These are phyloP conservation scores for Acomys russatus DNA, from an alignment of 2,797 vertebrate genomes.

Conservation along the genomic window DNA sequence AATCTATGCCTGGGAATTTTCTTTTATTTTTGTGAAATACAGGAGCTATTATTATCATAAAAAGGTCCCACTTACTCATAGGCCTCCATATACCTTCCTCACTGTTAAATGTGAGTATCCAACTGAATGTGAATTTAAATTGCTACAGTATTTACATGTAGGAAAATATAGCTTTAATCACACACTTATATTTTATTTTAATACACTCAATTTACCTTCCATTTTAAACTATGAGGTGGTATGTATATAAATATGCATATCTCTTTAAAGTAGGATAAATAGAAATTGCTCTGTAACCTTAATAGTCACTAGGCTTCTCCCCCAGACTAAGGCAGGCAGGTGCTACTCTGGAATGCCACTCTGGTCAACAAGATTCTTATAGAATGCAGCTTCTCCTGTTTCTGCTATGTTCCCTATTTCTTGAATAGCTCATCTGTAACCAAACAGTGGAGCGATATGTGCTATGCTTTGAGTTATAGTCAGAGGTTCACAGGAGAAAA, in stretches of 20 bases:
- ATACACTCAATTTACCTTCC: not conserved
- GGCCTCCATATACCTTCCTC: conserved; percentile 14
- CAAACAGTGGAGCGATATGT: conserved; percentile 29
- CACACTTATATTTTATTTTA: not conserved
- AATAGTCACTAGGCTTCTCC: conserved; percentile 1
- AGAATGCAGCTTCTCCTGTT: conserved; percentile 2
- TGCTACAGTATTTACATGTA: not conserved
- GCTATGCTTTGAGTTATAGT: conserved; percentile 6
- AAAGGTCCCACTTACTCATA: not conserved
- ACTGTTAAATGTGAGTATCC: not conserved
- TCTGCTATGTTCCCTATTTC: not conserved
- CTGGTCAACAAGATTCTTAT: not conserved
- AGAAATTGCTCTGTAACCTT: conserved; percentile 37
- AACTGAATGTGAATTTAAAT: conserved; percentile 34
- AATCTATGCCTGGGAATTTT: conserved; percentile 40
- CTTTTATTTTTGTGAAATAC: conserved; percentile 57
- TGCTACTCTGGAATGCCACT: not conserved
- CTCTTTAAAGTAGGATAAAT: not conserved
- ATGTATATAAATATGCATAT: not conserved
- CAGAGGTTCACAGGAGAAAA: not conserved
- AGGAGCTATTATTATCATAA: not conserved
- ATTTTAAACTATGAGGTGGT: conserved; percentile 29
- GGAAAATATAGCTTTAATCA: conserved; percentile 31
- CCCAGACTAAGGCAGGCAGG: not conserved
- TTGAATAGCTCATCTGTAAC: conserved; percentile 12